Percentiles rank a stretch among this genome's conserved stretches.
Evolutionary conservation across 2,797 vertebrate species (phyloP).

Genomic region (Leucoraja ocellata): DNA sequence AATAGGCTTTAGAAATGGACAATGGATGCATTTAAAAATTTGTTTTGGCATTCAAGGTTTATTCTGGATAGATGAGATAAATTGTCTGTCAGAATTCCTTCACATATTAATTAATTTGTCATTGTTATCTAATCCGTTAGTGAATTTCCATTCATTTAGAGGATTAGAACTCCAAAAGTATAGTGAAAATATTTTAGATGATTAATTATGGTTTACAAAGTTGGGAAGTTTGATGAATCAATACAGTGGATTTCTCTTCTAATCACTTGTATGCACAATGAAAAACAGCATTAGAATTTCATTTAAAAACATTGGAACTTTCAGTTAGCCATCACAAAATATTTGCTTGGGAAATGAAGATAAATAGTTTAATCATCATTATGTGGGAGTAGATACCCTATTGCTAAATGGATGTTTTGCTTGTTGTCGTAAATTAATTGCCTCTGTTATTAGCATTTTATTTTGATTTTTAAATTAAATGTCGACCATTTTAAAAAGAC

Average conservation of each 20-base stretch:
- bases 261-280: not conserved
- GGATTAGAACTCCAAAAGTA: not conserved
- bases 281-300: not conserved
- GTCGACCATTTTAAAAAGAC: not conserved
- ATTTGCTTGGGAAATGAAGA: not conserved
- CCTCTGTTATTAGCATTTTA: not conserved
- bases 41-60: not conserved
- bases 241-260: not conserved
- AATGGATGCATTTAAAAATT: not conserved
- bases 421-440: not conserved
- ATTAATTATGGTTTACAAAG: not conserved
- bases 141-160: not conserved
- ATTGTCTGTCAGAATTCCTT: no score
- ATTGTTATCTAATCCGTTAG: not conserved
- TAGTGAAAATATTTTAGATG: not conserved
- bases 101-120: no score
- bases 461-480: conserved; percentile 25
- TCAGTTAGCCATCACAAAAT: not conserved
- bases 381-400: not conserved
- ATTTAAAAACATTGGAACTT: not conserved
- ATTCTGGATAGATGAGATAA: not conserved
- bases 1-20: not conserved
- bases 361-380: conserved; percentile 20
- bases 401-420: not conserved
- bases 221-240: not conserved